Conservation (phyloP, 2,113 vertebrate genomes). For the Xiphias gladius region DNA sequence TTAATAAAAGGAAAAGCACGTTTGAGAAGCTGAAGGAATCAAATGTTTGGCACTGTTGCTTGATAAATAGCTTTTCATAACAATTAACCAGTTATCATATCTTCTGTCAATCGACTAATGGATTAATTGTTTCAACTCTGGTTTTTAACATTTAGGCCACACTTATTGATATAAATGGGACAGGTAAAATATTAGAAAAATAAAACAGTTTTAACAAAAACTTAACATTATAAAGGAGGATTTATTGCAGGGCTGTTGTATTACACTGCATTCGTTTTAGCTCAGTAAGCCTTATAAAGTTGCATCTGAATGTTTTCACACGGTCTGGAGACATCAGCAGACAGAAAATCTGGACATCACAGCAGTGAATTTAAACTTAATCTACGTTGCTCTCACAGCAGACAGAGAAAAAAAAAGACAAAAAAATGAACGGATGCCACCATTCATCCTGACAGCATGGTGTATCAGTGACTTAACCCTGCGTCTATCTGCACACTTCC, state of each 20-base stretch:
- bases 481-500: constrained; percentile 60
- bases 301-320: not conserved
- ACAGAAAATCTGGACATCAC: not conserved
- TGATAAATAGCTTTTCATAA: not conserved
- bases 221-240: too few species aligned
- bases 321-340: not conserved
- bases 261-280: not conserved
- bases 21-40: too few species aligned
- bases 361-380: not conserved
- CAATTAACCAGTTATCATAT: not conserved
- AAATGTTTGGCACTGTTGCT: too few species aligned
- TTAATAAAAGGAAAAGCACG: not conserved
- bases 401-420: too few species aligned
- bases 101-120: not conserved
- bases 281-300: not conserved
- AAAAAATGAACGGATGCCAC: not conserved
- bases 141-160: not conserved
- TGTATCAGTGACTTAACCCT: constrained; percentile 21
- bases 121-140: not conserved
- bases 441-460: not conserved
- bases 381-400: not conserved
- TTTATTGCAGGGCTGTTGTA: too few species aligned
- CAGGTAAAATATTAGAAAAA: not conserved
- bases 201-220: not conserved
- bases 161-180: not conserved